Conservation (phyloP, 2,888 invertebrate genomes). For the Halictus ligatus region DNA sequence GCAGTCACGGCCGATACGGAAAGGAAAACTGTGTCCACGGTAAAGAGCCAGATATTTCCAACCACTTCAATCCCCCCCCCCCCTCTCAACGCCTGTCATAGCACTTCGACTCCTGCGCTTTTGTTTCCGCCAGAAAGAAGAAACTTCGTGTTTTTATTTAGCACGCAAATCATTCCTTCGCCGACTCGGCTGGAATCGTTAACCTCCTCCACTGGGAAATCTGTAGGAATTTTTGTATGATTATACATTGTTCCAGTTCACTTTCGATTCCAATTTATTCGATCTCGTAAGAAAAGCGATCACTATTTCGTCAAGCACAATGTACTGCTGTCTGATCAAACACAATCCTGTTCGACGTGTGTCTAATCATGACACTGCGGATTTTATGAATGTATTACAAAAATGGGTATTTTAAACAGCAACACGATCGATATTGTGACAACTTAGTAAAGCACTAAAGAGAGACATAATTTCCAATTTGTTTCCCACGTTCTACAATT, state of each 20-base stretch:
- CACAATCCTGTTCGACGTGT: too few relatives aligned
- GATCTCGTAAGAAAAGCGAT: too few relatives aligned
- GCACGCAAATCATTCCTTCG: not conserved
- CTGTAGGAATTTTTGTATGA: not conserved
- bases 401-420: too few relatives aligned
- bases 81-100: conserved; percentile 17
- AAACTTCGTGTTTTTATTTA: not conserved
- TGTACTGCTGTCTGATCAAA: too few relatives aligned
- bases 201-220: not conserved
- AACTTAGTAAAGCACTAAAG: too few relatives aligned
- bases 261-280: not conserved
- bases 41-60: not conserved
- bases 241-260: not conserved
- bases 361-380: too few relatives aligned
- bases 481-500: too few relatives aligned
- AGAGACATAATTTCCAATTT: too few relatives aligned
- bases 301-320: too few relatives aligned
- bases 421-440: too few relatives aligned
- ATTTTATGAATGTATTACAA: too few relatives aligned
- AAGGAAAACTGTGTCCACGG: conserved; percentile 17
- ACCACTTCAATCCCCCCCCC: not conserved
- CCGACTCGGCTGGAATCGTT: not conserved
- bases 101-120: not conserved
- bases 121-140: not conserved
- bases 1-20: not conserved